Base-by-base conservation (phyloP, 2,113 vertebrate species). In the Catagonus wagneri region DNA sequence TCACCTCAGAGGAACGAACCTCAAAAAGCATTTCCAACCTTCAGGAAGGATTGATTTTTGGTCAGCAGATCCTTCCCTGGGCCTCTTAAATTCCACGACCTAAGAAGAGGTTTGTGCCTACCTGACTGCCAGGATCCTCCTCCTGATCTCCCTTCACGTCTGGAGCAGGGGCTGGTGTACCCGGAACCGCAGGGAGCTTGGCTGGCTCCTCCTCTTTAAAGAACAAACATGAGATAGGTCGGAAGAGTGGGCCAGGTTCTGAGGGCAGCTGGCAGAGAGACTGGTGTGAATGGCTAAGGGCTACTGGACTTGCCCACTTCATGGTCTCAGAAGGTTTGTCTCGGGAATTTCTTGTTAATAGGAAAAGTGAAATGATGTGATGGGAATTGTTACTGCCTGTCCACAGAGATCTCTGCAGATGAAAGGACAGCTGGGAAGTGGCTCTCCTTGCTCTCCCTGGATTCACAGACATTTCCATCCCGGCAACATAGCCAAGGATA, bases 191-290 rank as follows among this genome's bases (percentile, higher is more conserved):
- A 95, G 91, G 97, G 89, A 78, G 89, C 94, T 89, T 4, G 9
- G 95, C 79, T 39, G 96, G 65, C 79, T 96, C 95, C 95, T 97
- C 97, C 78, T 97, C 97, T 98, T 97, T 95, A 96, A 98, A 97
- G 87, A 88, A 97, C 34, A 97, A 97, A 96, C 91, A 95, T 0
- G 83, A 84, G 72, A 86, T 44, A 97, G 63, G 58, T 96, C 71
- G 97, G 93, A 88, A 78, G 39, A 69, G n/a, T 3, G 19, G 60
- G 61, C 71, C 32, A 23, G 79, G 25, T 66, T 72, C 68, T 50
- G 12, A 54, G 76, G 56, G 60, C 27, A 66, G 74, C 44, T 56
- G 63, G 61, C 68, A 92, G 95, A 71, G 60, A 74, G 60, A 74
- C 34, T 15, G 58, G 29, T n/a, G 7, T 61, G 84, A 85, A 23